phyloP scores from a whole-genome alignment of 2,113 vertebrate species.

The Mus pahari region DNA sequence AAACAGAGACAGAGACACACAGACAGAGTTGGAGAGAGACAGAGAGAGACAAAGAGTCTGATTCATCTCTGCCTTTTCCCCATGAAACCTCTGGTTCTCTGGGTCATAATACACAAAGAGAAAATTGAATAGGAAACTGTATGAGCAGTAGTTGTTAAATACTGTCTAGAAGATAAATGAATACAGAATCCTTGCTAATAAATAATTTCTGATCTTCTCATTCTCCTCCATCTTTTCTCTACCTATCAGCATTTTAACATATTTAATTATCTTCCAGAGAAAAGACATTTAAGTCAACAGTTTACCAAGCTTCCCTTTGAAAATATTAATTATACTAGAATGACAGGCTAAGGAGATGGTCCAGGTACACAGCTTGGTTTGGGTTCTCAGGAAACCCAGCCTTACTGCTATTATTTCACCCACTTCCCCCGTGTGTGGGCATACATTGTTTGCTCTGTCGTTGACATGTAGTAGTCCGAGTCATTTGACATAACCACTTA shows the following conservation, averaged over 20 bases:
- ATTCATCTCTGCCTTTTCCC: neutral
- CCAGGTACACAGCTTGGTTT: neutral
- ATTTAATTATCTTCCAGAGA: constrained; percentile 21
- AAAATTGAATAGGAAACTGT: neutral
- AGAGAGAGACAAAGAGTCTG: too few species aligned
- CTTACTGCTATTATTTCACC: neutral
- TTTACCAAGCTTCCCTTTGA: constrained; percentile 29
- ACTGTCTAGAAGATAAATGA: constrained; percentile 13
- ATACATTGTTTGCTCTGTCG: neutral
- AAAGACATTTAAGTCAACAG: neutral
- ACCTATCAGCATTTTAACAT: neutral
- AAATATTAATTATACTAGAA: neutral
- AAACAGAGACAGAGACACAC: too few species aligned
- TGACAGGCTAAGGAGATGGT: neutral
- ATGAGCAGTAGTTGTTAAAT: constrained; percentile 20
- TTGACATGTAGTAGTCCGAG: neutral
- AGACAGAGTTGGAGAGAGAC: too few species aligned
- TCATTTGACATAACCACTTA: neutral
- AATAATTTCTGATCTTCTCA: neutral
- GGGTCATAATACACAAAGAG: neutral
- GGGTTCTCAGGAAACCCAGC: neutral
- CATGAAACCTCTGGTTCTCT: neutral
- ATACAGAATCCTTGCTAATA: neutral
- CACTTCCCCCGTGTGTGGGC: neutral
- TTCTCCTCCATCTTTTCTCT: neutral